phyloP scores from a whole-genome alignment of 2,113 vertebrate species.

The Thamnophis sirtalis region DNA sequence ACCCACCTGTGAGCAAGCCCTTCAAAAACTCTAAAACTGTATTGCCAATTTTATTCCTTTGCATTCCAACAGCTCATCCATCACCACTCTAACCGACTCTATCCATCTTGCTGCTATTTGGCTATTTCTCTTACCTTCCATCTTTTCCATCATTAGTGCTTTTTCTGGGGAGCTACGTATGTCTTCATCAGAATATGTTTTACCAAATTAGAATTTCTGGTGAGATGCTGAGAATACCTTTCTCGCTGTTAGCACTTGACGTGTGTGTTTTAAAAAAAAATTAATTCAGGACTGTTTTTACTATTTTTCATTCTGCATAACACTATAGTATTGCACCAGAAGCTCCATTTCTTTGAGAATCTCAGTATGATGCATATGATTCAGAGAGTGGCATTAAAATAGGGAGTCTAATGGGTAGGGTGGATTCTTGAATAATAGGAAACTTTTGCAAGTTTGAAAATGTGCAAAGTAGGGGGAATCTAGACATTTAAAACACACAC shows the following conservation, averaged over 20 bases:
- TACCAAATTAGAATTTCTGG: neutral
- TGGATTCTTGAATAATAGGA: neutral
- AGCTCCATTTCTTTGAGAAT: neutral
- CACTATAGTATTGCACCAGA: neutral
- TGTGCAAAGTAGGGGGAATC: neutral
- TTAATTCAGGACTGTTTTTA: neutral
- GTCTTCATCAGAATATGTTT: neutral
- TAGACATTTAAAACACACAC: neutral
- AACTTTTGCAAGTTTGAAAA: neutral
- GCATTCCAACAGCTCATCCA: neutral
- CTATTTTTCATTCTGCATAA: neutral
- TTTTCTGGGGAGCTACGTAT: neutral
- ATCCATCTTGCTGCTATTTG: neutral
- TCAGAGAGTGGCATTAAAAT: neutral
- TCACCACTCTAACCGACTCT: neutral
- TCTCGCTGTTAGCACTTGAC: neutral
- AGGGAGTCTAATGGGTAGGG: neutral
- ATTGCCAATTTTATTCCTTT: neutral
- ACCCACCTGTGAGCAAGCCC: neutral
- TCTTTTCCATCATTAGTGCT: neutral
- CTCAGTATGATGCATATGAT: neutral
- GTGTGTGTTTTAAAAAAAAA: neutral
- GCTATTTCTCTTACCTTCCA: neutral
- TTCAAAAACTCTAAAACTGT: neutral
- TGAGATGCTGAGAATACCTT: neutral